phyloP scores from a whole-genome alignment of 2,888 invertebrate genomes.

The Parochlus steinenii region DNA sequence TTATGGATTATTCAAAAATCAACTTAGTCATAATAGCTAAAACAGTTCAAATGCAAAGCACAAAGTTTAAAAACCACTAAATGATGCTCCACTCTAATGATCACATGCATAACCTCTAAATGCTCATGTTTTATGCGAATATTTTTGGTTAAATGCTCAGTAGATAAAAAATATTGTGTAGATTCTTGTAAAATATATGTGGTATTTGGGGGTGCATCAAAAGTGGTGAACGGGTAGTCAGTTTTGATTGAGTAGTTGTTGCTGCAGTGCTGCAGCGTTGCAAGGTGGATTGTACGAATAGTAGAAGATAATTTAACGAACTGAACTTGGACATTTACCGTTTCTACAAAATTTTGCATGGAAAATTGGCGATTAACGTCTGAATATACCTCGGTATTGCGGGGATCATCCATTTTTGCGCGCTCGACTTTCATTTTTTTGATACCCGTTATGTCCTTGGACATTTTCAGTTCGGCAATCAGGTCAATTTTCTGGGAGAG shows the following conservation, averaged over 20 bases:
- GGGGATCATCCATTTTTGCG: constrained; percentile 64
- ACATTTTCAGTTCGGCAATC: constrained; percentile 82
- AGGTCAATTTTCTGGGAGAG: constrained; percentile 65
- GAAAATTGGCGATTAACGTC: constrained; percentile 75
- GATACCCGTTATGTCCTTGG: constrained; percentile 85
- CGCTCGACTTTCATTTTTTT: constrained; percentile 83
- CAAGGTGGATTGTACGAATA: no score
- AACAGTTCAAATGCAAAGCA: no score
- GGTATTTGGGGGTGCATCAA: no score
- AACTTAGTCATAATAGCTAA: no score
- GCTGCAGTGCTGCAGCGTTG: background rate
- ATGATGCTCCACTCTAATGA: no score
- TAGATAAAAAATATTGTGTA: no score
- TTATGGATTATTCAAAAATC: no score
- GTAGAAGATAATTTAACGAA: constrained; percentile 5
- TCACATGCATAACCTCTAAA: no score
- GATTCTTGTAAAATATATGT: no score
- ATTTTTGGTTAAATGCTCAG: no score
- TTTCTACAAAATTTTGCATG: constrained; percentile 74
- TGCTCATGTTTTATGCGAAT: no score
- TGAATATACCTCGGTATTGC: constrained; percentile 67
- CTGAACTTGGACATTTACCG: constrained; percentile 41
- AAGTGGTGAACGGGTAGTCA: background rate
- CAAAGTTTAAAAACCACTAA: no score
- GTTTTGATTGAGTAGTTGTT: background rate